phyloP scores from a whole-genome alignment of 2,888 invertebrate species.

The Diadromus collaris region DNA sequence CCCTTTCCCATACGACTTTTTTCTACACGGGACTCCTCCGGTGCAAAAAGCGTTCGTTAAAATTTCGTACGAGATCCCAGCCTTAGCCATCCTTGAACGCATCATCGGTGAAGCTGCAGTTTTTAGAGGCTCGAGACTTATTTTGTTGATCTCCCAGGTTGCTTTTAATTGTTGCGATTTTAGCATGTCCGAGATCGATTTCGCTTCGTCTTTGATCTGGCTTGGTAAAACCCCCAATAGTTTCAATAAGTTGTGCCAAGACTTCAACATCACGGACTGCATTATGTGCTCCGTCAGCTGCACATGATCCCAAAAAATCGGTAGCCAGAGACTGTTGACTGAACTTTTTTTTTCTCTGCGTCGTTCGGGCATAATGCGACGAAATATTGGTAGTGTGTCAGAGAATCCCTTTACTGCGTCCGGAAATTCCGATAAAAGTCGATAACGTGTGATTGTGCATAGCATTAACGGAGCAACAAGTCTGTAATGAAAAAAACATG shows the following conservation, averaged over 20 bases:
- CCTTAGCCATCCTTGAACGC: slow-evolving; percentile 41
- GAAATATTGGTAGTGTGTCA: slow-evolving; percentile 36
- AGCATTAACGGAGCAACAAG: slow-evolving; percentile 37
- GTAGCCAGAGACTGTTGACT: not conserved
- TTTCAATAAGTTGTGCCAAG: not conserved
- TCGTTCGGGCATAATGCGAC: slow-evolving; percentile 11
- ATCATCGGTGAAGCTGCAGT: slow-evolving; percentile 21
- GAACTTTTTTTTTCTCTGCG: slow-evolving; percentile 24
- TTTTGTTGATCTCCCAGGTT: not conserved
- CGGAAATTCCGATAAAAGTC: slow-evolving; percentile 20
- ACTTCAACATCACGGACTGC: slow-evolving; percentile 22
- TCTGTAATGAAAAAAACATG: slow-evolving; percentile 14
- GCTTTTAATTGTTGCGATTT: not conserved
- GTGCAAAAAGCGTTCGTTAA: not conserved
- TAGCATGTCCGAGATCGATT: not conserved
- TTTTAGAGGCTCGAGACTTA: not conserved
- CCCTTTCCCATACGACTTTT: no score
- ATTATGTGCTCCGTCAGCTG: slow-evolving; percentile 14
- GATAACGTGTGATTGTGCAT: not conserved
- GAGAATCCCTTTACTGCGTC: slow-evolving; percentile 22
- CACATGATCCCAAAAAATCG: slow-evolving; percentile 7
- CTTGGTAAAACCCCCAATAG: not conserved
- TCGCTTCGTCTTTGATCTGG: not conserved
- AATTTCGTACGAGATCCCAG: slow-evolving; percentile 21
- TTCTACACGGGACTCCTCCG: no score